A percentile compares a stretch with the other conserved stretches of the same genome.
Evolutionary conservation across 64 coral and sea anemone species (phyloP).

Genomic region (Exaiptasia diaphana): DNA sequence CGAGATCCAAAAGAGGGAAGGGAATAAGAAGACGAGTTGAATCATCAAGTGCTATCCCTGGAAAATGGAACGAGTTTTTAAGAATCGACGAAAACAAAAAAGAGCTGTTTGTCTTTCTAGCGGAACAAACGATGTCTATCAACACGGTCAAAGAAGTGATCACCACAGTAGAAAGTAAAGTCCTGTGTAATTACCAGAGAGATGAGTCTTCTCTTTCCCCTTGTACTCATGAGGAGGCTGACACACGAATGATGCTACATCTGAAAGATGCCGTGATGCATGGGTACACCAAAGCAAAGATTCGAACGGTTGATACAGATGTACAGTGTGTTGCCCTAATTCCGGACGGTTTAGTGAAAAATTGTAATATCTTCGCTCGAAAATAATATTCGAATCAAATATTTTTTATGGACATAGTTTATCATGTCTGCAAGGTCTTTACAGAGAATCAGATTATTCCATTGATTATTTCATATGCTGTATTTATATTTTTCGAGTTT

Average conservation of each 20-base stretch:
- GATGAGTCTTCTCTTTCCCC: conserved; percentile 34
- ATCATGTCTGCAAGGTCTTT: no score
- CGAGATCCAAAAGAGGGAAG: conserved; percentile 13
- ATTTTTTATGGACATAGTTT: no score
- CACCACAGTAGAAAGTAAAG: conserved; percentile 1
- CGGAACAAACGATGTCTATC: neutral
- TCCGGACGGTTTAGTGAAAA: no score
- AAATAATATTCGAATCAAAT: no score
- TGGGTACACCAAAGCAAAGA: conserved; percentile 21
- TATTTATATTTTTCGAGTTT: no score
- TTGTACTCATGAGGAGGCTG: conserved; percentile 57
- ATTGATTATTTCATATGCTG: no score
- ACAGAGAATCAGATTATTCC: no score
- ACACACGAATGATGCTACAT: conserved; percentile 36
- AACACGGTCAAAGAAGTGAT: conserved; percentile 39
- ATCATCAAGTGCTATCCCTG: conserved; percentile 22
- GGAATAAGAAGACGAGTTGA: conserved; percentile 30
- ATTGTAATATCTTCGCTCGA: no score
- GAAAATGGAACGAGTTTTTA: conserved; percentile 71
- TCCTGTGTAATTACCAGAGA: conserved; percentile 6
- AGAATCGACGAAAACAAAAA: conserved; percentile 53
- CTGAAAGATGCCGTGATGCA: conserved; percentile 28
- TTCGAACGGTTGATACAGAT: conserved; percentile 40
- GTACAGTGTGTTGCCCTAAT: no score
- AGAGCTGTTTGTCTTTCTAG: conserved; percentile 56